Evolutionary conservation across 2,888 invertebrate genomes (phyloP), one percentile per base, ranked within the genome.

Genomic region (Caenorhabditis sp.): DNA sequence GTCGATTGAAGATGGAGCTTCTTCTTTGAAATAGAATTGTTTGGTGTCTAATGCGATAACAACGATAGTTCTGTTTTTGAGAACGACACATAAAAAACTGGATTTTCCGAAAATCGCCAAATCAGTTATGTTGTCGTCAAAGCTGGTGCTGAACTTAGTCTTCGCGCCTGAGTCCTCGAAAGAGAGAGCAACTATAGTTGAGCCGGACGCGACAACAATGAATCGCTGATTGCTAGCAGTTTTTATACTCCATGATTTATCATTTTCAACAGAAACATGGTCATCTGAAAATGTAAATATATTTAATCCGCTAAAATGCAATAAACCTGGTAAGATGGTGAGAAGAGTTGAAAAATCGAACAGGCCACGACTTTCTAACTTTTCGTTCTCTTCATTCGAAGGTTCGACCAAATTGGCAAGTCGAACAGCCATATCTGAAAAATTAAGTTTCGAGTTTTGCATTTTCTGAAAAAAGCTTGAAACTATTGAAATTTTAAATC

Each of bases 191-290:
- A 67, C 62, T 10, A 72, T n/a, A 51, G 67, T 67, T 0, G 60
- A 57, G 24, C 67, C 63, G 23, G 72, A 67, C 8, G 67, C 67
- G 36, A 67, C 67, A n/a, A 65, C 67, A 4, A 72, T 58, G 17
- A 64, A 72, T 6, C 72, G 60, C 10, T 72, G 67, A 37, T 67
- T 72, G 58, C 67, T 67, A 23, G 67, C 61, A 10, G 72, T 53
- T 23, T 72, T 72, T n/a, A 72, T 49, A 17, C 58, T 72, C 72
- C 72, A 72, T 31, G 31, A 31, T 6, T 31, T 4, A 31, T 31
- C 31, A 31, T 10, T 31, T 31, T 10, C 31, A 31, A 10, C 14
- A 3, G 43, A 43, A 17, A 43, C 6, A 3, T 17, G 14, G 8
- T 8, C 12, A 36, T 36, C 36, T 5, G 5, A 8, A 12, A 36